Base-by-base conservation (phyloP, 1,140 invertebrate genomes). In the Scylla paramamosain region DNA sequence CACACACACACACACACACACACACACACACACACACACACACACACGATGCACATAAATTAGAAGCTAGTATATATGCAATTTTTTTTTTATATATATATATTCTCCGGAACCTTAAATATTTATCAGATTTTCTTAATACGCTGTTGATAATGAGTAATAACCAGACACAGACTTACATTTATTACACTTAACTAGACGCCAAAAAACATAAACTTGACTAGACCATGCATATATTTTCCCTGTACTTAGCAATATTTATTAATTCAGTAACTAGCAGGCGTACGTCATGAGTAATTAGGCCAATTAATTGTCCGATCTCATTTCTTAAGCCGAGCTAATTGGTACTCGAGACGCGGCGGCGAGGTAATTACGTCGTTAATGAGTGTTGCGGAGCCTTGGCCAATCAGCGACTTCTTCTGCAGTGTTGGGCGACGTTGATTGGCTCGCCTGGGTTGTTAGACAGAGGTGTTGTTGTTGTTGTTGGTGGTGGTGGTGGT, bases 1-100 rank as follows among this genome's bases (percentile, higher is more conserved):
- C 67, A 77, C 67, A 77, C 67, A 77, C 67, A 77, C 67, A 77
- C 67, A 77, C 67, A 77, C 67, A 77, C 67, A 77, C 67, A 77
- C 67, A 77, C 67, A 25, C 67, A 77, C 67, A 77, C 67, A 25
- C 59, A 67, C 59, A 67, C 67, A 77, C 67, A 77, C 67, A 77
- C 67, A 77, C 67, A 77, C 67, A 77, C 67, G n/a, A 59, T 59
- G 52, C 52, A 14, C 16, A 59, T 59, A 4, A 59, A 14, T 14
- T 14, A 20, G 52, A 59, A 59, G 52, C n/a, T n/a, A n/a, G n/a
- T n/a, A n/a, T n/a, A n/a, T n/a, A n/a, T n/a, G n/a, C 10, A 59
- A 1, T 2, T 39, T 39, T 39, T 39, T 39, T 39, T 39, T 39
- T 6, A 39, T 6, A 59, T 59, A 12, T 12, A 7, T 48, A 14